Conservation (phyloP, 2,888 invertebrate species). For the Lagria hirta region DNA sequence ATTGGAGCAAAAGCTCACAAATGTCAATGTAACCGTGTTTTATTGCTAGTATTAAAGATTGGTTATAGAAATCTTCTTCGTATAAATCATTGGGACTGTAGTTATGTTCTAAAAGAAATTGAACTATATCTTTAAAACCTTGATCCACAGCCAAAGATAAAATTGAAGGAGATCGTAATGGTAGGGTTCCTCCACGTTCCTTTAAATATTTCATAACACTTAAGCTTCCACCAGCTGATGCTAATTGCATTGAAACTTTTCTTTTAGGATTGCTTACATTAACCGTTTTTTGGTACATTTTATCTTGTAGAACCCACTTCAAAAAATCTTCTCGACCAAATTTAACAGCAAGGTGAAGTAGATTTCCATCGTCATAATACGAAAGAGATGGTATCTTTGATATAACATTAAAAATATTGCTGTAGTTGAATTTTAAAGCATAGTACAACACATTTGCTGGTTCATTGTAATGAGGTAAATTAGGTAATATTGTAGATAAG, state of each 20-base stretch:
- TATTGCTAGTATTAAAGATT: background rate
- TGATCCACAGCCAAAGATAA: conserved; percentile 3
- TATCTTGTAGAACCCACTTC: background rate
- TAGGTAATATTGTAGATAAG: background rate
- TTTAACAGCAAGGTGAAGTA: conserved; percentile 2
- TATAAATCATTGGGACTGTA: conserved; percentile 8
- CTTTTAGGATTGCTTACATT: background rate
- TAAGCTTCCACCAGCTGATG: conserved; percentile 5
- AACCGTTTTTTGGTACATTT: background rate
- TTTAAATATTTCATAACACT: conserved; percentile 1
- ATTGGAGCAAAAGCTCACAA: conserved; percentile 1
- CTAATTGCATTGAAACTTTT: conserved; percentile 2
- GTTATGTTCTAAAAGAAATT: conserved; percentile 2
- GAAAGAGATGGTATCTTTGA: background rate
- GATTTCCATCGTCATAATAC: background rate
- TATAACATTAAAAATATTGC: conserved; percentile 1
- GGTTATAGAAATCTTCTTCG: conserved; percentile 4
- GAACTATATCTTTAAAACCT: background rate
- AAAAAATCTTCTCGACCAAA: conserved; percentile 2
- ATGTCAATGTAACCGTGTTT: background rate
- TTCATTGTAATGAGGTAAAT: conserved; percentile 1
- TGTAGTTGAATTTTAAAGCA: conserved; percentile 1
- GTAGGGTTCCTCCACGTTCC: background rate
- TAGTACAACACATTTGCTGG: conserved; percentile 1
- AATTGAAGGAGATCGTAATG: conserved; percentile 2